Evolutionary conservation across 2,888 invertebrate species (phyloP).

Genomic region (Dryobotodes eremita): DNA sequence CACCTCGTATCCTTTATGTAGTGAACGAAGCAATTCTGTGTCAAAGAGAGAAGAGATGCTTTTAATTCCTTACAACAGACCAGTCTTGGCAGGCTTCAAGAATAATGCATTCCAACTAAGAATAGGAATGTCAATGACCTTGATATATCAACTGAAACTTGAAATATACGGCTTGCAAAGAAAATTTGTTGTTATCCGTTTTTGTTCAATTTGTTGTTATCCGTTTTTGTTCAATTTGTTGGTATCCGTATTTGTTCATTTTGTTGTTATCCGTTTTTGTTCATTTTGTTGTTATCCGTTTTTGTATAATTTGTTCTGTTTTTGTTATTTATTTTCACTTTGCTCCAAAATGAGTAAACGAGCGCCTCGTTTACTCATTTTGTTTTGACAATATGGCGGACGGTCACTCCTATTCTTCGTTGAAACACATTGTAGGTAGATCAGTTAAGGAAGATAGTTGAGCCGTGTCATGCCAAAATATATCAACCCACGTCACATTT

Average conservation of each 20-base stretch:
- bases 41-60: constrained; percentile 38
- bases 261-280: no score
- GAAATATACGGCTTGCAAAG: background rate
- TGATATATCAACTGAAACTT: background rate
- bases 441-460: background rate
- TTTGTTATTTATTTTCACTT: background rate
- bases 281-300: no score
- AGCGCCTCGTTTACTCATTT: background rate
- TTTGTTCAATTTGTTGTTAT: no score
- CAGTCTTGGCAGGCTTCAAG: constrained; percentile 1
- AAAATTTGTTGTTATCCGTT: background rate
- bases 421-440: background rate
- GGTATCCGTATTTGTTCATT: no score
- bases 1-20: constrained; percentile 48
- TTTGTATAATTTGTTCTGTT: no score
- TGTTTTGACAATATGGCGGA: background rate
- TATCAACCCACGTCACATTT: constrained; percentile 17
- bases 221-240: no score
- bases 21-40: constrained; percentile 42
- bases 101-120: background rate
- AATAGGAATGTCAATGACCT: background rate
- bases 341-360: background rate
- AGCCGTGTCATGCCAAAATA: constrained; percentile 7
- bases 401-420: background rate
- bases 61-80: constrained; percentile 8